Evolutionary conservation across 2,888 invertebrate species (phyloP).

Genomic region (Pristionchus arcanus): DNA sequence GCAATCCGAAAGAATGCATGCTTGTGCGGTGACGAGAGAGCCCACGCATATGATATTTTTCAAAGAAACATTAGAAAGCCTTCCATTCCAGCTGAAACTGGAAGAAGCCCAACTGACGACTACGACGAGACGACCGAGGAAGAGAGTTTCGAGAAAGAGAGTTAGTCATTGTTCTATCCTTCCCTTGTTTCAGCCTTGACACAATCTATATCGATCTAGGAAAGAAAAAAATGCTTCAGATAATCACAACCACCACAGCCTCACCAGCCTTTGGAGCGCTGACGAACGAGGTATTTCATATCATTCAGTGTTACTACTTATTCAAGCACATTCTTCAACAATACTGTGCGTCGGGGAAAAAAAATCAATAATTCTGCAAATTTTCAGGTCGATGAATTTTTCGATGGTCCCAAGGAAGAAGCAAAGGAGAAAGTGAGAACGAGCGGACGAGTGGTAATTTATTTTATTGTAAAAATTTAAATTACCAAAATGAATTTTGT

Average conservation of each 20-base stretch:
- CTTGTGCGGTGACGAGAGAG: no score
- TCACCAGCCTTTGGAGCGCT: background rate
- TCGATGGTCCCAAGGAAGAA: background rate
- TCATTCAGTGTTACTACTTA: background rate
- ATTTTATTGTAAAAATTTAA: background rate
- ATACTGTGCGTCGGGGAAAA: background rate
- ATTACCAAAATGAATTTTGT: background rate
- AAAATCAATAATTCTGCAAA: background rate
- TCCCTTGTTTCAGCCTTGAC: background rate
- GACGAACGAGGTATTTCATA: slow-evolving; percentile 7
- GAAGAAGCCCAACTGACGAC: slow-evolving; percentile 1
- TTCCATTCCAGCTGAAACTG: background rate
- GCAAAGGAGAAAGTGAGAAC: slow-evolving; percentile 31
- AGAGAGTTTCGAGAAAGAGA: background rate
- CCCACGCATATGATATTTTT: no score
- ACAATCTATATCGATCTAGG: no score
- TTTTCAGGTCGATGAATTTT: slow-evolving; percentile 33
- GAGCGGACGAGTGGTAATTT: slow-evolving; percentile 43
- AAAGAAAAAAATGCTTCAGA: background rate
- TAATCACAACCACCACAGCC: background rate
- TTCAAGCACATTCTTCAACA: background rate
- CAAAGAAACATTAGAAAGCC: no score
- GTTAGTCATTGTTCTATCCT: background rate
- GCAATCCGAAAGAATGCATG: no score
- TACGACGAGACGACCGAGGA: background rate